Evolutionary conservation across 1,140 invertebrate species (phyloP), one percentile per base, ranked within the genome.

Genomic region (Drosophila punjabiensis): DNA sequence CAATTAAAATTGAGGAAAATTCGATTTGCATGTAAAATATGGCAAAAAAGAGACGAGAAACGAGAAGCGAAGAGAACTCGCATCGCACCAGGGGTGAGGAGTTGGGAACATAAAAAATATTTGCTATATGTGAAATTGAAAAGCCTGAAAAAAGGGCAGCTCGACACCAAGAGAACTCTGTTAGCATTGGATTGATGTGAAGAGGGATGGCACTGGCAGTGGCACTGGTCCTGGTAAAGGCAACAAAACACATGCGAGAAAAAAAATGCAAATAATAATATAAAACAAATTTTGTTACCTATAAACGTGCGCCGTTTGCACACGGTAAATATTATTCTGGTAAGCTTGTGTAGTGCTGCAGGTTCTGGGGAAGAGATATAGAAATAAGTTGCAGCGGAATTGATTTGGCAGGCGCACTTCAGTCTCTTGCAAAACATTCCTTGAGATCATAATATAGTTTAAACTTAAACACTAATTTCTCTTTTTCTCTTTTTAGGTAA

Each of bases 1-100:
- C 91, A 92, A 92, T 92, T 92, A 92, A 92, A 92, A 92, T 92
- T 92, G 91, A 92, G 91, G 84, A 91, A 92, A 92, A 92, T 92
- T 92, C 91, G 91, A 92, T 92, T 92, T 92, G 88, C 91, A 92
- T 92, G 91, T 92, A 92, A 92, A 92, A 92, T 92, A 92, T 87
- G 85, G 85, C 66, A 53, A 74, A 82, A 79, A 85, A 71, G 62
- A 73, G 80, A 58, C 81, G 66, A 69, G 76, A 77, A 64, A 52
- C 62, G 62, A 56, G 48, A 50, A 50, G 67, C 70, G 45, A 39
- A 55, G 48, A 50, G 55, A 62, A 53, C 50, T 45, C 33, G 28
- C 18, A n/a, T 20, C 52, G 35, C 47, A 50, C 35, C 28, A n/a
- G 37, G 55, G 11, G 62, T 53, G 55, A 35, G 61, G 47, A 16